Base-by-base conservation (phyloP, 35 echinoderm and acorn worm species). In the Diadema setosum region DNA sequence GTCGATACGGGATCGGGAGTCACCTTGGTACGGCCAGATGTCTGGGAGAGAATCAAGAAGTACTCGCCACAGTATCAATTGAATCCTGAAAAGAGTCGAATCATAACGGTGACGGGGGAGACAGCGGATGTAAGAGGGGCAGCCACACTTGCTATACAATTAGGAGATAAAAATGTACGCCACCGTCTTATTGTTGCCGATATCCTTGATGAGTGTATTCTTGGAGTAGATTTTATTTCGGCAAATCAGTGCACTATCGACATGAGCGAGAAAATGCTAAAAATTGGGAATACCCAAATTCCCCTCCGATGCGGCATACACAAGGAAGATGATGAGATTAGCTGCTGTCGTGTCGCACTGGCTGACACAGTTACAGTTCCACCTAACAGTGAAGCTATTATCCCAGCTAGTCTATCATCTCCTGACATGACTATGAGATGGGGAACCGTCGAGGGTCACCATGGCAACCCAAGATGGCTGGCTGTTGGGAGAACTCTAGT, bases 221-320 rank as follows among this genome's bases (percentile, higher is more conserved):
- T 93, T 31, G 91, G 91, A 29, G 75, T 48, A 49, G 81, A 89
- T 57, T 89, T 93, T 23, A 24, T 83, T 6, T 70, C 16, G 17
- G 41, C 48, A 15, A 1, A 74, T 26, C 15, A 34, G 11, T 75
- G 50, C n/a, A 52, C 48, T 52, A 52, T 52, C n/a, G 48, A 52
- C 48, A 52, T 52, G 48, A 11, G 9, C n/a, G n/a, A 52, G 9
- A 52, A n/a, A 52, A n/a, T 52, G 9, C 48, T 52, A 52, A 52
- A 52, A n/a, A 52, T 52, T 11, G 48, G n/a, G 48, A n/a, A 52
- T 9, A 52, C 48, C n/a, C 9, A 52, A n/a, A 52, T 52, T 52
- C 48, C 48, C 48, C 48, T 52, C n/a, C 48, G 9, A 52, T 52
- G 48, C 9, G 48, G 48, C 48, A 52, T 52, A 52, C 48, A 52